Evolutionary conservation across 2,113 vertebrate genomes (phyloP).

Genomic region (Microtus pennsylvanicus): DNA sequence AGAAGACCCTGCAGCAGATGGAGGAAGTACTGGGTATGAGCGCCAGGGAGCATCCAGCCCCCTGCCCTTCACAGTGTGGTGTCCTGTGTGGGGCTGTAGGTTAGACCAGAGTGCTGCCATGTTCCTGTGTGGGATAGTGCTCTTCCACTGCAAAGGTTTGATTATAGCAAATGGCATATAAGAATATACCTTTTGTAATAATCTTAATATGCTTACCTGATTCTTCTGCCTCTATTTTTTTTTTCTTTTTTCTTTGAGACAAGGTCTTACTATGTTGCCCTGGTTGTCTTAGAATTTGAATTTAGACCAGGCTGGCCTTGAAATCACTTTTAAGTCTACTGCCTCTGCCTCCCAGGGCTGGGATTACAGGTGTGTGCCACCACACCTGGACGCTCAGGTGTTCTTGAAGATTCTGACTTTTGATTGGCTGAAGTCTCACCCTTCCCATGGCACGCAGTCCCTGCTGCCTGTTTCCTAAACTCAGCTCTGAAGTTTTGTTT

Average conservation of each 20-base stretch:
- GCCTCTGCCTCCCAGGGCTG: neutral
- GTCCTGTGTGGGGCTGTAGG: neutral
- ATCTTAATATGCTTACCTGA: neutral
- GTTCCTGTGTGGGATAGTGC: neutral
- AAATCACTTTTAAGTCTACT: neutral
- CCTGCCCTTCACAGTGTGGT: neutral
- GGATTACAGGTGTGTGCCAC: neutral
- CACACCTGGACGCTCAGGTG: too few relatives aligned
- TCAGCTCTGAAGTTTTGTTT: constrained; percentile 2
- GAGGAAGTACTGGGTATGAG: constrained; percentile 88
- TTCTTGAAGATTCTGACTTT: too few relatives aligned
- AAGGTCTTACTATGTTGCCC: neutral
- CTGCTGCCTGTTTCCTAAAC: neutral
- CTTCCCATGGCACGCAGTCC: neutral
- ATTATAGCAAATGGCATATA: constrained; percentile 5
- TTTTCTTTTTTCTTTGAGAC: neutral
- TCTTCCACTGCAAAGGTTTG: constrained; percentile 8
- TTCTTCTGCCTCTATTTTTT: constrained; percentile 14
- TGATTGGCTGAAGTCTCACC: neutral
- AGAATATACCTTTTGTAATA: neutral
- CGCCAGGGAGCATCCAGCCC: neutral
- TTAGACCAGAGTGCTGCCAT: neutral
- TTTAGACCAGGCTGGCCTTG: neutral
- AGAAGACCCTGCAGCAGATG: constrained; percentile 87
- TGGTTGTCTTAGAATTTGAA: neutral